phyloP scores from a whole-genome alignment of 64 coral and sea anemone species.

The Cladopsammia gracilis region DNA sequence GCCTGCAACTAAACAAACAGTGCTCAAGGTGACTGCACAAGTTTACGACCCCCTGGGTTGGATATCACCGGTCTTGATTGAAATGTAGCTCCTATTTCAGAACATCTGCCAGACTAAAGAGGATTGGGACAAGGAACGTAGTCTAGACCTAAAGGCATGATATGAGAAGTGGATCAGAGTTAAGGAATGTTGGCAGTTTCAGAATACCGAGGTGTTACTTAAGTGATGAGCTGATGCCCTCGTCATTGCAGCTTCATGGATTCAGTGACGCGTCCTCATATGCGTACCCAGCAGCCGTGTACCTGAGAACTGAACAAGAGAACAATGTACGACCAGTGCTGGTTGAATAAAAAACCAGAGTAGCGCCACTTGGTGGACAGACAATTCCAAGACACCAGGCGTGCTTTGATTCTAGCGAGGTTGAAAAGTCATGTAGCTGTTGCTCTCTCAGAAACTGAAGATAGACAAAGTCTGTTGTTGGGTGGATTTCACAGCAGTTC shows the following conservation, averaged over 20 bases:
- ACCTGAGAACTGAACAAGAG: not conserved
- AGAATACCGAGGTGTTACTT: constrained; percentile 53
- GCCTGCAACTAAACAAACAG: constrained; percentile 15
- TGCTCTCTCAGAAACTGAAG: constrained; percentile 6
- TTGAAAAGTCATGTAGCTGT: not conserved
- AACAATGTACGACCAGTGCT: not conserved
- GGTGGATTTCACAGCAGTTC: not conserved
- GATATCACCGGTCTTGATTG: constrained; percentile 7
- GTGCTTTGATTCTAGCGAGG: not conserved
- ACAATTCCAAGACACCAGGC: not conserved
- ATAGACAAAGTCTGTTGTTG: not conserved
- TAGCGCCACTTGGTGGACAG: not conserved
- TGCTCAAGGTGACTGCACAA: constrained; percentile 1
- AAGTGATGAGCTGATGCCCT: not conserved
- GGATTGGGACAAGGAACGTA: constrained; percentile 2
- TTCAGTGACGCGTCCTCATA: constrained; percentile 57
- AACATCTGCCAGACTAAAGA: constrained; percentile 7
- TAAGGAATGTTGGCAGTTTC: too few relatives aligned
- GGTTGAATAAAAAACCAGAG: constrained; percentile 27
- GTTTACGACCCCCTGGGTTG: constrained; percentile 30
- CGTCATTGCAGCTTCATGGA: constrained; percentile 23
- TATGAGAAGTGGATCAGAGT: too few relatives aligned
- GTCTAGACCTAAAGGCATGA: not conserved
- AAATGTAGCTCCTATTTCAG: constrained; percentile 20
- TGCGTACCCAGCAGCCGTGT: constrained; percentile 44